A percentile compares a stretch with the other conserved stretches of the same genome.
Evolutionary conservation across 2,797 vertebrate genomes (phyloP).

Genomic region (Danio kyathit): DNA sequence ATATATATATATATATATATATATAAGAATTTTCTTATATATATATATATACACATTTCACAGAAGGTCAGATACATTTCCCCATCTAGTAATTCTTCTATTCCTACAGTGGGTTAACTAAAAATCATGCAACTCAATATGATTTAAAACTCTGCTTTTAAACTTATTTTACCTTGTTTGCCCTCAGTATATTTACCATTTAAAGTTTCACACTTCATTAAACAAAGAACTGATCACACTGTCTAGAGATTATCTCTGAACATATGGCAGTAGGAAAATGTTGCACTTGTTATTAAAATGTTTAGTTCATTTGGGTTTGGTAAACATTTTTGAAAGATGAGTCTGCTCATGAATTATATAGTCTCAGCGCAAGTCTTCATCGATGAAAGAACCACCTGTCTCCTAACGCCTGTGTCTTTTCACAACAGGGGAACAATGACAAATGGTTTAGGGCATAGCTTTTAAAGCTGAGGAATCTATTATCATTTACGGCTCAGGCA

Average conservation of each 20-base stretch:
- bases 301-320: neutral
- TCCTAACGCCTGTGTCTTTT: neutral
- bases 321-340: slow-evolving; percentile 29
- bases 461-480: slow-evolving; percentile 35
- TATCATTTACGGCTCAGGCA: slow-evolving; percentile 24
- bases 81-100: too few relatives aligned
- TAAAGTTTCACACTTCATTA: neutral
- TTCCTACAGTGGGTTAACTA: slow-evolving; percentile 21
- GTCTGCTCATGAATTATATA: neutral
- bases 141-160: neutral
- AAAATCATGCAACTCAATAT: slow-evolving; percentile 8
- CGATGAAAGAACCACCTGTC: slow-evolving; percentile 11
- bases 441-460: slow-evolving; percentile 12
- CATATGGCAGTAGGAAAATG: slow-evolving; percentile 24
- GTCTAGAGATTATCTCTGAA: slow-evolving; percentile 5
- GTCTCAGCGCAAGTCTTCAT: neutral
- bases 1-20: too few relatives aligned
- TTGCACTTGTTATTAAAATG: slow-evolving; percentile 6
- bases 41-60: too few relatives aligned
- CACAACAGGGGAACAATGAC: slow-evolving; percentile 16
- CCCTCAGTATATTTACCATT: neutral
- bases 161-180: slow-evolving; percentile 4
- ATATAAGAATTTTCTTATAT: too few relatives aligned
- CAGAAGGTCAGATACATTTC: too few relatives aligned
- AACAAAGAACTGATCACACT: neutral